phyloP scores from a whole-genome alignment of 35 echinoderm and acorn worm species.

The Lytechinus pictus region DNA sequence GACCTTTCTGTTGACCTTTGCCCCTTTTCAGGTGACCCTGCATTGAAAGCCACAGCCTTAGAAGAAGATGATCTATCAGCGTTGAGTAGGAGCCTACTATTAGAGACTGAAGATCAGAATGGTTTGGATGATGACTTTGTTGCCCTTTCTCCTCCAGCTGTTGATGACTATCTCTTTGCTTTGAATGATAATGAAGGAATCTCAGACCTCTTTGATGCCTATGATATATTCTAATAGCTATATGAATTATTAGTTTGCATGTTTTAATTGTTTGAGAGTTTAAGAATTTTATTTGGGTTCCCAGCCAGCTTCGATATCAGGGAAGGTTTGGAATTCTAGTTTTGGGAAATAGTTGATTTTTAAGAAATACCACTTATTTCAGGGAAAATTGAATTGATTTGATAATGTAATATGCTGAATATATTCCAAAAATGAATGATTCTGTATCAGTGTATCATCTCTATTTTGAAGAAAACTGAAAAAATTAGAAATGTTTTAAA shows the following conservation, averaged over 20 bases:
- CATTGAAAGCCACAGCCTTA: constrained; percentile 76
- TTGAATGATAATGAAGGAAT: constrained; percentile 91
- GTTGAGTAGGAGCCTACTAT: constrained; percentile 75
- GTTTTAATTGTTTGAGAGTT: constrained; percentile 20
- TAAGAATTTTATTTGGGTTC: not conserved
- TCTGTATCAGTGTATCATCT: no score
- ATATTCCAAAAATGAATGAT: no score
- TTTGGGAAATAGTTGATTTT: no score
- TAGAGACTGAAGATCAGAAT: constrained; percentile 95
- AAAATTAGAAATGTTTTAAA: no score
- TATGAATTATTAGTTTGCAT: not conserved
- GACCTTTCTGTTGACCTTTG: constrained; percentile 19
- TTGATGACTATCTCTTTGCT: constrained; percentile 93
- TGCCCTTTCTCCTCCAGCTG: constrained; percentile 86
- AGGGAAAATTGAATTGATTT: no score
- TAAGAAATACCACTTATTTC: no score
- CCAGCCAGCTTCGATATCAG: not conserved
- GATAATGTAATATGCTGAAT: no score
- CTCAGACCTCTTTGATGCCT: constrained; percentile 90
- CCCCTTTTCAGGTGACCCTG: constrained; percentile 69
- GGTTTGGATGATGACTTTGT: constrained; percentile 84
- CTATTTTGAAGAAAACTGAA: no score
- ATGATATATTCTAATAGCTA: constrained; percentile 52
- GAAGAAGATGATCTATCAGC: constrained; percentile 90
- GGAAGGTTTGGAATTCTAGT: no score